phyloP scores from a whole-genome alignment of 2,797 vertebrate species.

The Falco cherrug region DNA sequence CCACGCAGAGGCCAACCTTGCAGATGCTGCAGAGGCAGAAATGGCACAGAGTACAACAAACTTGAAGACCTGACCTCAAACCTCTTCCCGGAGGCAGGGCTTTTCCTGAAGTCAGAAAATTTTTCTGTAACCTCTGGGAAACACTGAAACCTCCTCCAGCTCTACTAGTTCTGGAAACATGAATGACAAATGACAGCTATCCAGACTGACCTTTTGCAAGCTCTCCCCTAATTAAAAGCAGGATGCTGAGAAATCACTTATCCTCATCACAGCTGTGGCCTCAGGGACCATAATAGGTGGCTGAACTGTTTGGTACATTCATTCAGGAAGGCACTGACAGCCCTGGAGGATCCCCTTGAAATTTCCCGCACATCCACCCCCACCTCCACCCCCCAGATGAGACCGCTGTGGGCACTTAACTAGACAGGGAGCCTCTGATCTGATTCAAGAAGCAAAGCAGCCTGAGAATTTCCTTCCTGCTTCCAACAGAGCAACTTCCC shows the following conservation, averaged over 20 bases:
- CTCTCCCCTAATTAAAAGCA: not conserved
- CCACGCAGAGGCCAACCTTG: rapidly evolving
- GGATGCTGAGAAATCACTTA: not conserved
- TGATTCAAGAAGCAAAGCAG: not conserved
- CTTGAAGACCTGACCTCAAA: not conserved
- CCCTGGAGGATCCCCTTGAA: not conserved
- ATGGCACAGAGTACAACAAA: not conserved
- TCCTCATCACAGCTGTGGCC: not conserved
- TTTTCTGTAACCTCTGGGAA: not conserved
- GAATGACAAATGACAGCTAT: not conserved
- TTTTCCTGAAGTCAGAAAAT: not conserved
- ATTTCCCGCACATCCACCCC: no score
- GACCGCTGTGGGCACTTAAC: no score
- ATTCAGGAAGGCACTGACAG: not conserved
- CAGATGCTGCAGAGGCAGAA: not conserved
- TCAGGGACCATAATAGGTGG: not conserved
- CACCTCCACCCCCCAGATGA: no score
- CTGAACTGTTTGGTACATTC: not conserved
- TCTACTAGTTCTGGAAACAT: not conserved
- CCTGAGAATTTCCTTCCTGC: not conserved
- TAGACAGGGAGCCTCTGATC: not conserved
- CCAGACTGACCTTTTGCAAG: not conserved
- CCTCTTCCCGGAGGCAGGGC: not conserved
- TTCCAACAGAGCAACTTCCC: not conserved
- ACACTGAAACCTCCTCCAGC: not conserved